Conservation (phyloP, 2,888 invertebrate genomes). For the Urechis unicinctus region DNA sequence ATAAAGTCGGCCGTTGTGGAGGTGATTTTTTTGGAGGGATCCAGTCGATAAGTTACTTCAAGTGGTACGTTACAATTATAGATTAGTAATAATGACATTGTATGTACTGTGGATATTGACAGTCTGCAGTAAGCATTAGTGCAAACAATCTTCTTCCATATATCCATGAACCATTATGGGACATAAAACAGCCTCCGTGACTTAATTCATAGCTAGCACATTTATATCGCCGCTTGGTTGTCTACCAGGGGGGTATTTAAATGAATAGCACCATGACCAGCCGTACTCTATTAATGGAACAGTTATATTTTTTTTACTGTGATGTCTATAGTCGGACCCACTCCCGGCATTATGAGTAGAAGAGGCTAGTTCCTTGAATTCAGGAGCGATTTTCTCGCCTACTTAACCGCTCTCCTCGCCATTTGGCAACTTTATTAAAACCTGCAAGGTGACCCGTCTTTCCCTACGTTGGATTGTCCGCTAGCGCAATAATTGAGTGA, state of each 20-base stretch:
- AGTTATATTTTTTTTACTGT: too few species aligned
- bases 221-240: slow-evolving; percentile 19
- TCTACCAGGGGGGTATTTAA: too few species aligned
- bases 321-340: too few species aligned
- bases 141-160: slow-evolving; percentile 17
- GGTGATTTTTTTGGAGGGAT: slow-evolving; percentile 20
- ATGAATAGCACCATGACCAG: too few species aligned
- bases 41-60: slow-evolving; percentile 14
- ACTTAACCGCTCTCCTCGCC: slow-evolving; percentile 21
- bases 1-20: slow-evolving; percentile 22
- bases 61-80: too few species aligned
- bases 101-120: background rate
- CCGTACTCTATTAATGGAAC: too few species aligned
- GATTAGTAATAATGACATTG: too few species aligned
- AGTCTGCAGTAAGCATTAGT: background rate
- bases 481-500: too few species aligned
- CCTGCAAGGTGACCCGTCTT: slow-evolving; percentile 24
- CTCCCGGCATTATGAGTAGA: slow-evolving; percentile 8
- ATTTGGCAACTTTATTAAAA: slow-evolving; percentile 22
- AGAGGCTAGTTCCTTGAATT: slow-evolving; percentile 1
- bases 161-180: slow-evolving; percentile 19
- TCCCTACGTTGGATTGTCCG: slow-evolving; percentile 13
- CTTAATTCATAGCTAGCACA: slow-evolving; percentile 21
- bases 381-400: slow-evolving; percentile 3
- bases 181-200: slow-evolving; percentile 22